These are phyloP conservation scores for Nephrotoma appendiculata DNA, from an alignment of 2,888 invertebrate genomes.

Conservation along the genomic window DNA sequence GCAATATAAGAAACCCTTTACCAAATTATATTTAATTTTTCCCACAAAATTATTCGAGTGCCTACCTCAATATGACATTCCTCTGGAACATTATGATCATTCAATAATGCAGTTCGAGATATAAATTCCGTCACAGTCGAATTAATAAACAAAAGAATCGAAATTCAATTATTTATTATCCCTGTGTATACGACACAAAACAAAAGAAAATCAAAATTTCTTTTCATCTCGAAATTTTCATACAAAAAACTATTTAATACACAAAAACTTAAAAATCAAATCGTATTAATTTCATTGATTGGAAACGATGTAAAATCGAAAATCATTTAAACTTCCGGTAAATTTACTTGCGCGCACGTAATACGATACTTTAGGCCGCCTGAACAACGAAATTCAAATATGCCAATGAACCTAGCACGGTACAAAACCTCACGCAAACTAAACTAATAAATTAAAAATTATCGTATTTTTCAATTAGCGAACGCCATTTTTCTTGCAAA, in stretches of 20 bases:
- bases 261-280: background rate
- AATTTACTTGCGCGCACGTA: background rate
- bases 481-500: background rate
- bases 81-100: no score
- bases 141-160: no score
- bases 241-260: no score
- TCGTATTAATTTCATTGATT: background rate
- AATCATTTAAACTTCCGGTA: background rate
- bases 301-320: background rate
- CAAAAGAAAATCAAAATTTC: no score
- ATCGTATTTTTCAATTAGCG: background rate
- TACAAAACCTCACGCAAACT: background rate
- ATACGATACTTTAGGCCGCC: background rate
- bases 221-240: background rate
- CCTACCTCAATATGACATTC: no score
- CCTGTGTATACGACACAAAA: no score
- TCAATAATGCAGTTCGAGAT: no score
- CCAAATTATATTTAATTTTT: no score
- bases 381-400: background rate
- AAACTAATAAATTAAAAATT: background rate
- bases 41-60: no score
- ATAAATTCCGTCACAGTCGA: no score
- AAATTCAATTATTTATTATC: no score
- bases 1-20: no score
- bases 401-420: background rate